Evolutionary conservation across 2,888 invertebrate genomes (phyloP), one percentile per base, ranked within the genome.

Genomic region (Sminthurinus aureus): DNA sequence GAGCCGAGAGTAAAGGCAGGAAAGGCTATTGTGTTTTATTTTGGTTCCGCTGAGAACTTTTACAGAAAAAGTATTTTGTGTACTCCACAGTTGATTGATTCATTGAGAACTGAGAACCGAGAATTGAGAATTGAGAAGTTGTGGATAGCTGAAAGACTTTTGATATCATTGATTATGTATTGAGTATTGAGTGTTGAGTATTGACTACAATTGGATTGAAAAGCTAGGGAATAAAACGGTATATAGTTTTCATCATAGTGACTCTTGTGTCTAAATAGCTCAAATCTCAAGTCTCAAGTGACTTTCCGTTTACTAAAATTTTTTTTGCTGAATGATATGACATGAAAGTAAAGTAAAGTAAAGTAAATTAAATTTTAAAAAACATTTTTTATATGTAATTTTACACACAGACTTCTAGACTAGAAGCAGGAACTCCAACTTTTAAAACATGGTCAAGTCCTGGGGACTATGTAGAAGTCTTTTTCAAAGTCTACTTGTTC

Each of bases 401-500:
- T n/a, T 79, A 11, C 51, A 77, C 78, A 50, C 51, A 77, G 82
- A 50, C 78, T 1, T 69, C 82, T 1, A 20, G 58, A n/a, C 38
- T 82, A 58, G 79, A 74, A 22, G 8, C 51, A 74, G 83, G 75
- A 18, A 74, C 64, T n/a, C 12, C 20, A 50, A 76, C 76, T 20
- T 52, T 69, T 15, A 50, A 69, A 51, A 69, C 51, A 50, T 71
- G 80, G 80, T 24, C n/a, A n/a, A 58, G 20, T 58, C 80, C 80
- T 13, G 69, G 69, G 3, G 80, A 71, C 0, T 13, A 0, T 6
- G 52, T 83, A 0, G 73, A 79, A 3, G 52, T 83, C 20, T 79
- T 66, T 26, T 20, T 83, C 3, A 26, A 73, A 22, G 64, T 79
- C 18, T 79, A 79, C 50, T 71, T 83, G 22, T 83, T 83, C 79